A percentile compares a stretch with the other conserved stretches of the same genome.
These are phyloP conservation scores for Tragelaphus buxtoni DNA, from an alignment of 2,113 vertebrate species.

Conservation along the genomic window DNA sequence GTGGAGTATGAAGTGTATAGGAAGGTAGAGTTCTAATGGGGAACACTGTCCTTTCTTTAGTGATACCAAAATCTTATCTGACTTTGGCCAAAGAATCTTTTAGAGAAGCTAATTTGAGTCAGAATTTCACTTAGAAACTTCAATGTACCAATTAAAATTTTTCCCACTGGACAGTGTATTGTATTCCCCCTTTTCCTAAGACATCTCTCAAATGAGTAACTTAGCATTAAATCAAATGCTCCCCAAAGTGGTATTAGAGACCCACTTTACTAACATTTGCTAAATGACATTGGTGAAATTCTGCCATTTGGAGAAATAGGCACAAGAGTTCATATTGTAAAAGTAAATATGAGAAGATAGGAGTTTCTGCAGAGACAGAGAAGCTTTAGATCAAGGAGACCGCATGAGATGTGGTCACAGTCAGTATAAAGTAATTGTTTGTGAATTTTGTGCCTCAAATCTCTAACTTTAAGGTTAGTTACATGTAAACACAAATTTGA, in stretches of 20 bases:
- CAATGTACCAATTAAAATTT: not conserved
- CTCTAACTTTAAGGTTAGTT: not conserved
- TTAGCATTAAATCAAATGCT: not conserved
- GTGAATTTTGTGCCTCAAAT: not conserved
- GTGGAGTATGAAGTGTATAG: too few relatives aligned
- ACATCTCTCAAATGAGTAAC: not conserved
- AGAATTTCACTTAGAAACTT: not conserved
- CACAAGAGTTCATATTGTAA: not conserved
- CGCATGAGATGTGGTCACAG: not conserved
- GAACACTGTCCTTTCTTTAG: not conserved
- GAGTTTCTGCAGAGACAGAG: not conserved
- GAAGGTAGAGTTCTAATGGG: not conserved
- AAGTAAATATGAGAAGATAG: not conserved
- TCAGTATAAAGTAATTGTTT: not conserved
- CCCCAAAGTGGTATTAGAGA: not conserved
- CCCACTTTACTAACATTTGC: not conserved
- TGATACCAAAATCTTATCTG: not conserved
- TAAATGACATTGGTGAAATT: not conserved
- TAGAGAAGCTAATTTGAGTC: not conserved
- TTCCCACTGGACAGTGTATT: not conserved
- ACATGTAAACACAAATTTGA: not conserved
- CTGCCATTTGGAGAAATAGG: not conserved
- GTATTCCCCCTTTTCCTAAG: not conserved
- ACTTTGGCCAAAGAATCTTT: not conserved
- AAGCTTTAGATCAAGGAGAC: not conserved